Conservation (phyloP, 2,113 vertebrate species). For the Gallinago jamesoni region DNA sequence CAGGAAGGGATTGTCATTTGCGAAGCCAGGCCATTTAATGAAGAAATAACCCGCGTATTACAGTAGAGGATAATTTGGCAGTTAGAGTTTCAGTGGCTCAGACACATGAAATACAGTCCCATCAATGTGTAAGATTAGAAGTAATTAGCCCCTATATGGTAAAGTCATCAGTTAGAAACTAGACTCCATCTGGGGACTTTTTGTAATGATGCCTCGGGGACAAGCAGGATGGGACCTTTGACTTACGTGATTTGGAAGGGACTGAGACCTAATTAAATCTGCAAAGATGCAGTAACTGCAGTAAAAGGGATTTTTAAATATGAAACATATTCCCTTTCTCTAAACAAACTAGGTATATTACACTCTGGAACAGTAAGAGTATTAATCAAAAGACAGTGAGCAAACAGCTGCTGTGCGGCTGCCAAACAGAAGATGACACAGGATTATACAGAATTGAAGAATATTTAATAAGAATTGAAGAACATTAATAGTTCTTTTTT, state of each 20-base stretch:
- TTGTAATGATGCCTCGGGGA: conserved; percentile 19
- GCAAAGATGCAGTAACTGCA: conserved; percentile 15
- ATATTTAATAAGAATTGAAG: neutral
- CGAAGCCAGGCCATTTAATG: neutral
- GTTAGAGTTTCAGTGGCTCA: neutral
- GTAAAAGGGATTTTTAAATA: conserved; percentile 32
- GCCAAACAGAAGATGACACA: conserved; percentile 31
- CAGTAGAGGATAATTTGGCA: conserved; percentile 35
- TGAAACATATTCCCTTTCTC: neutral
- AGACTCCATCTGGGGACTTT: conserved; percentile 24
- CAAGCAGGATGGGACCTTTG: conserved; percentile 21
- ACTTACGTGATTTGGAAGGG: conserved; percentile 16
- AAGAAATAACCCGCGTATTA: neutral
- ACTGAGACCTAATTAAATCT: conserved; percentile 42
- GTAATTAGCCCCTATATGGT: conserved; percentile 33
- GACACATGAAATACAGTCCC: conserved; percentile 36
- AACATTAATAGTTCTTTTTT: neutral
- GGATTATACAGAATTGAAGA: neutral
- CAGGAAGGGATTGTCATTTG: neutral
- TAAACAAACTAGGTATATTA: conserved; percentile 36
- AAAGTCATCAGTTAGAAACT: conserved; percentile 19
- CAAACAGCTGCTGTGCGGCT: neutral
- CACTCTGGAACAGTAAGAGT: neutral
- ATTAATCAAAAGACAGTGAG: conserved; percentile 18
- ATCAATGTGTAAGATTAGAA: conserved; percentile 47